These are phyloP conservation scores for Gonatopus flavifemur DNA, from an alignment of 1,140 invertebrate genomes.

Conservation along the genomic window DNA sequence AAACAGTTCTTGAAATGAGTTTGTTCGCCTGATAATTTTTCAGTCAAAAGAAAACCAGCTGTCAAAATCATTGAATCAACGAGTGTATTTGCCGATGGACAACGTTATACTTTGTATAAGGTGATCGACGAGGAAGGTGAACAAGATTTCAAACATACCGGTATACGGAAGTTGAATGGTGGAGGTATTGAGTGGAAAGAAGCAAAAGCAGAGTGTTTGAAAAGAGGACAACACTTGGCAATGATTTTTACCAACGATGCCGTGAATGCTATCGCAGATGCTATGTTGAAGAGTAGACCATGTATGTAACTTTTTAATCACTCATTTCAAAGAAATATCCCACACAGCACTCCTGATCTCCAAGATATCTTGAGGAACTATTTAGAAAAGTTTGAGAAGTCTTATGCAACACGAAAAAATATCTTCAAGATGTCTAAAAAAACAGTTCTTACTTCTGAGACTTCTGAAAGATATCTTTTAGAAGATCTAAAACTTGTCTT, in stretches of 20 bases:
- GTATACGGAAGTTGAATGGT: constrained; percentile 18
- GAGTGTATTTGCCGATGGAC: constrained; percentile 11
- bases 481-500: no score
- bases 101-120: constrained; percentile 18
- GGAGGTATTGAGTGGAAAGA: constrained; percentile 23
- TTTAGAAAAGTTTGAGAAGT: no score
- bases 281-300: constrained; percentile 24
- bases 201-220: constrained; percentile 18
- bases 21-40: no score
- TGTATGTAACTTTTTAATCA: no score
- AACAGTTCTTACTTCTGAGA: not conserved
- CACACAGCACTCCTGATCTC: no score
- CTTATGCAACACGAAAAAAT: not conserved
- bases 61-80: constrained; percentile 2
- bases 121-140: constrained; percentile 3
- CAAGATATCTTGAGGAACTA: no score
- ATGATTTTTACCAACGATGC: constrained; percentile 19
- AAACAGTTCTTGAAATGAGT: no score
- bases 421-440: not conserved
- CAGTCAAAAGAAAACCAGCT: not conserved
- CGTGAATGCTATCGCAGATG: constrained; percentile 7
- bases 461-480: no score
- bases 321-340: no score
- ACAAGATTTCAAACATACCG: not conserved
- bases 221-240: constrained; percentile 20